Evolutionary conservation across 1,140 invertebrate genomes (phyloP).

Genomic region (Zaprionus camerounensis): DNA sequence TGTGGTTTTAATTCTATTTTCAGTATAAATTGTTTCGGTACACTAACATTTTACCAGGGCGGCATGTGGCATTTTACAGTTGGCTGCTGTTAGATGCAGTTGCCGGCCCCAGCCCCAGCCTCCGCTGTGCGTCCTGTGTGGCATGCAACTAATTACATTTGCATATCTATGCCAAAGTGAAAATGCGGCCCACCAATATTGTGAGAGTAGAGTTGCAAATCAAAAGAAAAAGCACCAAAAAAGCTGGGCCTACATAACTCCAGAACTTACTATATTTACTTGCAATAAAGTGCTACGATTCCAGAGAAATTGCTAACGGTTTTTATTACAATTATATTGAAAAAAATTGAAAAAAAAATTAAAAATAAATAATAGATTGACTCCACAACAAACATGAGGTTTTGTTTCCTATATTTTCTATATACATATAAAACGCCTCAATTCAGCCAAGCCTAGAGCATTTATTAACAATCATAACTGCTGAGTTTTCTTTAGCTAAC

Average conservation of each 20-base stretch:
- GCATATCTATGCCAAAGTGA: conserved; percentile 72
- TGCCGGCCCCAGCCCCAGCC: conserved; percentile 16
- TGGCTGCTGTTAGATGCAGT: conserved; percentile 48
- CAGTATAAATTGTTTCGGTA: conserved; percentile 80
- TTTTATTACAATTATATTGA: not conserved
- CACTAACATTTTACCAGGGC: conserved; percentile 73
- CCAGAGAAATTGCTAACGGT: not conserved
- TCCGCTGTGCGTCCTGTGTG: conserved; percentile 44
- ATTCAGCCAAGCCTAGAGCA: not conserved
- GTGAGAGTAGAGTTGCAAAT: conserved; percentile 13
- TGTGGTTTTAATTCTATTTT: conserved; percentile 83
- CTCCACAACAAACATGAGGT: no score
- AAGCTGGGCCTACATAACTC: not conserved
- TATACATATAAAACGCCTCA: not conserved
- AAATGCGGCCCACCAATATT: conserved; percentile 58
- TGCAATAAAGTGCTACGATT: not conserved
- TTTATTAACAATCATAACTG: not conserved
- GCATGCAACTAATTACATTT: conserved; percentile 82
- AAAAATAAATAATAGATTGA: not conserved
- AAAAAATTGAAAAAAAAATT: not conserved
- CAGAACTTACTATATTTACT: not conserved
- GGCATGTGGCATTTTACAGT: conserved; percentile 64
- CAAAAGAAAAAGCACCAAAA: not conserved
- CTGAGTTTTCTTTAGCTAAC: not conserved
- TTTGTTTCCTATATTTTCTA: not conserved